Conservation (phyloP, 2,797 vertebrate genomes). For the Hylomyscus alleni region DNA sequence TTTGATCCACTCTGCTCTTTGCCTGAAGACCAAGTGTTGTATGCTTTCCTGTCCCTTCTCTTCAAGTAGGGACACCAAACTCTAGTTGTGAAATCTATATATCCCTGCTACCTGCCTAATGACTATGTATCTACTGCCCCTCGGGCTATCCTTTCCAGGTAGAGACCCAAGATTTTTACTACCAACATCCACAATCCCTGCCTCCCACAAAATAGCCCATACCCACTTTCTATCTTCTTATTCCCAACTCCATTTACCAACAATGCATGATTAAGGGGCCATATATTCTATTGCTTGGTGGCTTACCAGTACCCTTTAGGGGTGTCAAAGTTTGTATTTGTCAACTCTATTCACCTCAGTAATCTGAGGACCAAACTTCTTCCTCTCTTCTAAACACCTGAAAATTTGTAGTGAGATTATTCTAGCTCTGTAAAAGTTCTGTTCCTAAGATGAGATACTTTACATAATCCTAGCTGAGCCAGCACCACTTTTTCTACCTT, state of each 20-base stretch:
- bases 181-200: neutral
- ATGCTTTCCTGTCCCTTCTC: neutral
- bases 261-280: neutral
- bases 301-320: neutral
- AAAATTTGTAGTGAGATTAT: neutral
- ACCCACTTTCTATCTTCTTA: neutral
- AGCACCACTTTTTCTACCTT: neutral
- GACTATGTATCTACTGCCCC: neutral
- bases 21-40: neutral
- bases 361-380: neutral
- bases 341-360: neutral
- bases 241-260: neutral
- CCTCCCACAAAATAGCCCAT: neutral
- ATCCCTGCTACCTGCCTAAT: neutral
- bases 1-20: neutral
- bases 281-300: neutral
- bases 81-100: neutral
- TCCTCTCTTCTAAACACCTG: neutral
- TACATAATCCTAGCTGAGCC: neutral
- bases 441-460: neutral
- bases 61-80: neutral
- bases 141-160: neutral
- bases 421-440: neutral
- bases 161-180: neutral
- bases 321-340: neutral